Evolutionary conservation across 2,888 invertebrate species (phyloP).

Genomic region (Diaperis boleti): DNA sequence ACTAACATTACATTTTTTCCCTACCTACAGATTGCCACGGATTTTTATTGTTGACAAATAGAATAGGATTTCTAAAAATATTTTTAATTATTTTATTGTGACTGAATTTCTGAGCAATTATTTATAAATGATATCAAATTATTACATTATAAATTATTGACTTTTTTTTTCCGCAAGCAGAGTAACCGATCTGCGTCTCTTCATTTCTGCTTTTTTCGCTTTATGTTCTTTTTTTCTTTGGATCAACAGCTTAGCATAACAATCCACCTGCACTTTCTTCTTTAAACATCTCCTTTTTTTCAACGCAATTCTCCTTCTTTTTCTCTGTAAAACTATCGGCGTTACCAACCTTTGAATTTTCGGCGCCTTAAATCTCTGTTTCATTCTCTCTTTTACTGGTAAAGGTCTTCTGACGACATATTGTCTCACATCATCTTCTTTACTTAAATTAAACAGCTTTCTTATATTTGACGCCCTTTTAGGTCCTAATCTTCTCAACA

Average conservation of each 20-base stretch:
- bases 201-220: constrained; percentile 80
- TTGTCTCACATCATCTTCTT: constrained; percentile 96
- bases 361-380: constrained; percentile 84
- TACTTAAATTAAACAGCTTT: constrained; percentile 94
- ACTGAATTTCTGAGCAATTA: too few species aligned
- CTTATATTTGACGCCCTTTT: constrained; percentile 98
- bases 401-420: constrained; percentile 96
- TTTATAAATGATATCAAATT: too few species aligned
- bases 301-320: constrained; percentile 87
- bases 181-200: constrained; percentile 86
- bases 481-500: constrained; percentile 96
- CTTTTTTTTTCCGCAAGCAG: not conserved
- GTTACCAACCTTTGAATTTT: constrained; percentile 97
- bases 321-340: constrained; percentile 88
- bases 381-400: constrained; percentile 84
- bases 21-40: too few species aligned
- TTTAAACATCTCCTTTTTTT: constrained; percentile 88
- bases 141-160: not conserved
- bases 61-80: too few species aligned
- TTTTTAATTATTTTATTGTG: too few species aligned
- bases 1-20: too few species aligned
- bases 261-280: constrained; percentile 87
- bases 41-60: too few species aligned
- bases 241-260: constrained; percentile 92
- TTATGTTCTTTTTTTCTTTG: constrained; percentile 93